phyloP scores from a whole-genome alignment of 1,140 invertebrate genomes.

The Zaprionus taronus region DNA sequence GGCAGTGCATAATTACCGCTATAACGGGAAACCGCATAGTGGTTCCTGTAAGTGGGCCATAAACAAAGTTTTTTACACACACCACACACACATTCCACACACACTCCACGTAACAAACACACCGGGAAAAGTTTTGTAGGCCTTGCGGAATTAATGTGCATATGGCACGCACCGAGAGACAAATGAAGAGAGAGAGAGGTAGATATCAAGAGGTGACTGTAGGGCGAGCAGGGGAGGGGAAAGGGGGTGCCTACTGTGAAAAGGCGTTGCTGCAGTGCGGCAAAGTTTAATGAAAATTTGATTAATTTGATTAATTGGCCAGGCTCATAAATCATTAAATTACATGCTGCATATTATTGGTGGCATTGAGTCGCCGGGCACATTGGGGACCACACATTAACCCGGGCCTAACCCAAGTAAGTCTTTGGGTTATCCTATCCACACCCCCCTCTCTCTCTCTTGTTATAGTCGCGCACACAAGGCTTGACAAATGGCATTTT shows the following conservation, averaged over 20 bases:
- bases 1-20: slow-evolving; percentile 74
- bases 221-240: not conserved
- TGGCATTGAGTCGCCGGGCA: slow-evolving; percentile 41
- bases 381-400: slow-evolving; percentile 33
- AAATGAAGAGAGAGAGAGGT: slow-evolving; percentile 2
- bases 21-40: slow-evolving; percentile 62
- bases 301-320: slow-evolving; percentile 81
- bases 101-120: slow-evolving; percentile 7
- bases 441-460: not conserved
- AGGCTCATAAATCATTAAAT: slow-evolving; percentile 74
- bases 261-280: slow-evolving; percentile 74
- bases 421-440: slow-evolving; percentile 2
- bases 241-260: slow-evolving; percentile 14
- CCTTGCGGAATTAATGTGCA: slow-evolving; percentile 71
- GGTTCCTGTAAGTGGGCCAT: slow-evolving; percentile 66
- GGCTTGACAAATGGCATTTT: slow-evolving; percentile 80
- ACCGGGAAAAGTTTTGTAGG: slow-evolving; percentile 52
- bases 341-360: slow-evolving; percentile 73
- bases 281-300: slow-evolving; percentile 78
- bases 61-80: slow-evolving; percentile 67
- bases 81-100: slow-evolving; percentile 38
- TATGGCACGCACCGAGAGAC: slow-evolving; percentile 67
- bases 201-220: not conserved
- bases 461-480: slow-evolving; percentile 25
- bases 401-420: slow-evolving; percentile 27